Percentiles rank a stretch among this genome's conserved stretches.
These are phyloP conservation scores for Zoanthus gigantus DNA, from an alignment of 92 coral and sea anemone genomes.

Conservation along the genomic window DNA sequence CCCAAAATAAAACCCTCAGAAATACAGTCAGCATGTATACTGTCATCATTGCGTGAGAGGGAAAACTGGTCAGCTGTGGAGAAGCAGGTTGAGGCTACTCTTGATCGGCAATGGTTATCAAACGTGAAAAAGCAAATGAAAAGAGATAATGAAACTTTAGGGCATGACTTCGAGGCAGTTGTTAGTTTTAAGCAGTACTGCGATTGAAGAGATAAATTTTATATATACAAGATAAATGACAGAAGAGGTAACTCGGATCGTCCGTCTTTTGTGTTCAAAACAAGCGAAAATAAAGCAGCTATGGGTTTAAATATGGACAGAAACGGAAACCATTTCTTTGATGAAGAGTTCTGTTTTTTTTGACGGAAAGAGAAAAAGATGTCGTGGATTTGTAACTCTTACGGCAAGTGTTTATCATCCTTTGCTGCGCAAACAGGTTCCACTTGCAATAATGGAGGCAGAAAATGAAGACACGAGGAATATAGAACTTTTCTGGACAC, in stretches of 20 bases:
- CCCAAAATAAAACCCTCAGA: slow-evolving; percentile 70
- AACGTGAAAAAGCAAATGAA: slow-evolving; percentile 64
- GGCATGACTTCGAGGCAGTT: slow-evolving; percentile 60
- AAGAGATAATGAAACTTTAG: slow-evolving; percentile 51
- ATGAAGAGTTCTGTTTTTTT: slow-evolving; percentile 64
- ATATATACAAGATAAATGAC: slow-evolving; percentile 49
- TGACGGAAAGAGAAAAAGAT: slow-evolving; percentile 62
- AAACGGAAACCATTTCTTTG: slow-evolving; percentile 59
- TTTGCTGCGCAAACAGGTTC: slow-evolving; percentile 28
- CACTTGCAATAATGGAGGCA: slow-evolving; percentile 54
- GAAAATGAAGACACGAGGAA: slow-evolving; percentile 34
- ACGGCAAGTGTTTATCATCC: slow-evolving; percentile 19
- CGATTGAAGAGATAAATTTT: slow-evolving; percentile 29
- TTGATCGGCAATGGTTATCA: slow-evolving; percentile 57
- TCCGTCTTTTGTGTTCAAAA: slow-evolving; percentile 44
- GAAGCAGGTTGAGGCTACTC: slow-evolving; percentile 54
- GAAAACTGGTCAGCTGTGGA: slow-evolving; percentile 53
- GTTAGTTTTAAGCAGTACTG: slow-evolving; percentile 47
- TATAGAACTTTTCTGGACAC: slow-evolving; percentile 10
- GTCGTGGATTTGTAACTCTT: slow-evolving; percentile 16
- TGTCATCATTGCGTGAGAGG: slow-evolving; percentile 49
- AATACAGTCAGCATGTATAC: slow-evolving; percentile 55
- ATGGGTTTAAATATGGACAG: slow-evolving; percentile 56
- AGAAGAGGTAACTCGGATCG: slow-evolving; percentile 47
- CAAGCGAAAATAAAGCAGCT: slow-evolving; percentile 29